These are phyloP conservation scores for Spicauda simplicius DNA, from an alignment of 2,888 invertebrate species.

Conservation along the genomic window DNA sequence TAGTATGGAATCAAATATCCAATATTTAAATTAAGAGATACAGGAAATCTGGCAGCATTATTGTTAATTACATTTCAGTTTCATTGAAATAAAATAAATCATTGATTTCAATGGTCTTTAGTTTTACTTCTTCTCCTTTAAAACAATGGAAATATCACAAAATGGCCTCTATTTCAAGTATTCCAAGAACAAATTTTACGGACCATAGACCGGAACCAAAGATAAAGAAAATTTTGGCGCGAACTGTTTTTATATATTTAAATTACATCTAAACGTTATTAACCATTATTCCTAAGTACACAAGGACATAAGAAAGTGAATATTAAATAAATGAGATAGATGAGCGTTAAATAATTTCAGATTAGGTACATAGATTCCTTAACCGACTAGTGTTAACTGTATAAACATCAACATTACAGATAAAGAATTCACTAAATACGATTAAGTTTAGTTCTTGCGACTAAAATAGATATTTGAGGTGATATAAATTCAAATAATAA, in stretches of 20 bases:
- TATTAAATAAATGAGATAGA: constrained; percentile 27
- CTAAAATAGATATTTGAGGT: constrained; percentile 5
- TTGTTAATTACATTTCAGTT: too few species aligned
- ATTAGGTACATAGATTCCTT: constrained; percentile 31
- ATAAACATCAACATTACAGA: constrained; percentile 77
- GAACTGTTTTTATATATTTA: neutral
- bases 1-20: too few species aligned
- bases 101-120: too few species aligned
- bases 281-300: constrained; percentile 29
- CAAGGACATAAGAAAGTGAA: constrained; percentile 22
- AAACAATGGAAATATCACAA: too few species aligned
- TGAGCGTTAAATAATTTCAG: constrained; percentile 23
- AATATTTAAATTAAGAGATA: too few species aligned
- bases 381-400: constrained; percentile 40
- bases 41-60: too few species aligned
- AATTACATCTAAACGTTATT: neutral
- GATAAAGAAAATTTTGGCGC: neutral
- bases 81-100: too few species aligned
- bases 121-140: too few species aligned
- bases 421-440: constrained; percentile 77
- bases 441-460: constrained; percentile 59
- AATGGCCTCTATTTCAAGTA: too few species aligned
- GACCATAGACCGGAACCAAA: neutral
- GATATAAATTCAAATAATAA: neutral
- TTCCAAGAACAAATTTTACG: too few species aligned